Conservation (phyloP, 92 coral and sea anemone species). For the Galaxea fascicularis region DNA sequence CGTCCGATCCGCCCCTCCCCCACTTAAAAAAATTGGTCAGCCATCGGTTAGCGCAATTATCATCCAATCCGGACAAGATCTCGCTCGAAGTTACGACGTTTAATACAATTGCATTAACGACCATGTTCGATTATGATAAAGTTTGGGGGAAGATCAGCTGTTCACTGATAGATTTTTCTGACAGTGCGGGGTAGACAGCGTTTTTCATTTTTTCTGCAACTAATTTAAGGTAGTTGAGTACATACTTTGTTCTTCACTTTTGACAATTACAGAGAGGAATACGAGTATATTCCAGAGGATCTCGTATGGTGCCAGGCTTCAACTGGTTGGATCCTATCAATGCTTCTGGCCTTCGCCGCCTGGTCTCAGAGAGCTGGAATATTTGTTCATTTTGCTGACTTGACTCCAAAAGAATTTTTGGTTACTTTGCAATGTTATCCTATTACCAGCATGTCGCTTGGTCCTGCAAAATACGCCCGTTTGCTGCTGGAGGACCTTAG, state of each 20-base stretch:
- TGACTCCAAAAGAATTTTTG: background rate
- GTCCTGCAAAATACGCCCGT: background rate
- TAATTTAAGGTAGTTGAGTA: no score
- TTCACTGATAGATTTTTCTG: no score
- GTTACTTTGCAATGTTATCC: background rate
- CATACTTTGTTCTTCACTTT: background rate
- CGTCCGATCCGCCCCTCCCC: no score
- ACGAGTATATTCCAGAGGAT: background rate
- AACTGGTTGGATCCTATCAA: background rate
- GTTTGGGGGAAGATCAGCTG: no score
- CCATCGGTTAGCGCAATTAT: no score
- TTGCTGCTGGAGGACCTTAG: background rate
- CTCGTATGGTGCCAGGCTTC: background rate
- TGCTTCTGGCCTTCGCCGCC: background rate
- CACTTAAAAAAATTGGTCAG: no score
- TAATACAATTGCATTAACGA: no score
- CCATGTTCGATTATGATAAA: no score
- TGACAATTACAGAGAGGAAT: background rate
- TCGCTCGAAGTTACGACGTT: no score
- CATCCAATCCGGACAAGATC: no score
- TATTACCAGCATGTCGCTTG: background rate
- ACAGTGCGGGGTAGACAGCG: no score
- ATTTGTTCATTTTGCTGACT: background rate
- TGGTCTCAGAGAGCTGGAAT: constrained; percentile 10
- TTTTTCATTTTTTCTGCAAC: no score